Base-by-base conservation (phyloP, 2,113 vertebrate genomes). In the Grammomys surdaster region DNA sequence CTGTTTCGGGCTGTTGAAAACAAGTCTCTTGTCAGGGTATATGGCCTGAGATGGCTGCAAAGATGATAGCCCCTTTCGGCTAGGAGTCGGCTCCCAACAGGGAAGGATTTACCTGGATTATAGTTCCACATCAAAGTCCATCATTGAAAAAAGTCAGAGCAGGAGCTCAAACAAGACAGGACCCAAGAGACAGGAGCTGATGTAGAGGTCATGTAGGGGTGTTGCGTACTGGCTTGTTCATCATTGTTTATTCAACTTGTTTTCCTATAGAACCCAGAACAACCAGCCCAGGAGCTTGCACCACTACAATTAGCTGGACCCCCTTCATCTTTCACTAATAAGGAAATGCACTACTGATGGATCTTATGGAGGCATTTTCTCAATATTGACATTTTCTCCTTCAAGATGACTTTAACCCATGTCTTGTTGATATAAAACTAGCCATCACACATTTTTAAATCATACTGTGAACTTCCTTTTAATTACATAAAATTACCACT, bases 391-490 rank as follows among this genome's bases (percentile, higher is more conserved):
- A 78, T 78, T 58, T 10, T 82, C 3, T 82, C 12, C 22, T 40
- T 58, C 54, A 58, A 36, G 20, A 40, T 40, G 11, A 58, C 36
- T 58, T 13, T 58, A 40, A 12, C 20, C 13, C 1, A 22, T 40
- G 20, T 58, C 20, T 40, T 58, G 54, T 36, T 56, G 7, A 56
- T 20, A n/a, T 13, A n/a, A n/a, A 58, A 58, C 51, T 58, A 82
- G 51, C 2, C 36, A 40, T 7, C 36, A 40, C 81, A n/a, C n/a
- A 90, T 46, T 10, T 67, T 80, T 82, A 20, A 82, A 80, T 92
- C 31, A 56, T 95, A 70, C 46, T 90, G 26, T 67, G n/a, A 81
- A 77, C 54, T 43, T 31, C 70, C 88, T 93, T 90, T 26, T 12
- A 80, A 76, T 75, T 58, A 58, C 77, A 36, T 5, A 43, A 90